These are phyloP conservation scores for Ditylenchus dipsaci DNA, from an alignment of 1,140 invertebrate genomes.

Conservation along the genomic window DNA sequence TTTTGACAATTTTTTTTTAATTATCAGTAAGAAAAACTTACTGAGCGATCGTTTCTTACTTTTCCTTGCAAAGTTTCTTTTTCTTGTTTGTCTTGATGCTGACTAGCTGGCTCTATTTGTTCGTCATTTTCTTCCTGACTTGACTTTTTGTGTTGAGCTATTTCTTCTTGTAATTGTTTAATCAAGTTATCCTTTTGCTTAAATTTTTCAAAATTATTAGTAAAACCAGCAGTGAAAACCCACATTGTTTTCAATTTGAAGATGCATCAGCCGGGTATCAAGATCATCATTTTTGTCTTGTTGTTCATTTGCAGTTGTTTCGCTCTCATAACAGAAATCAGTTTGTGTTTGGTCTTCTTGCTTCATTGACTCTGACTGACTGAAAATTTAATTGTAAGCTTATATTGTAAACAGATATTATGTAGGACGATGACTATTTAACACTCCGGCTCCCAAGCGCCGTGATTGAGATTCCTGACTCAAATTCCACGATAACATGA, in stretches of 20 bases:
- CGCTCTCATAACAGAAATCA: background rate
- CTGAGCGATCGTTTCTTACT: background rate
- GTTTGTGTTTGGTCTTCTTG: constrained; percentile 16
- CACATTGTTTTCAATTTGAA: background rate
- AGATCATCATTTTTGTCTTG: constrained; percentile 4
- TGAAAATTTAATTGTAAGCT: too few species aligned
- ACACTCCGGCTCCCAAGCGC: too few species aligned
- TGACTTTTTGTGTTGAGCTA: background rate
- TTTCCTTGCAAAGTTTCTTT: background rate
- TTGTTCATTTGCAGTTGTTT: background rate
- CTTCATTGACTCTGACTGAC: background rate
- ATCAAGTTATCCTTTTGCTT: constrained; percentile 20
- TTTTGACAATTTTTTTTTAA: too few species aligned
- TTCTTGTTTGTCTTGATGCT: background rate
- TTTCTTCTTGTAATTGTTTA: constrained; percentile 1
- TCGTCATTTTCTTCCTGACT: background rate
- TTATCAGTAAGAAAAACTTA: background rate
- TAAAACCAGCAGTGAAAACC: background rate
- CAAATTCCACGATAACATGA: too few species aligned
- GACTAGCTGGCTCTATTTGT: background rate
- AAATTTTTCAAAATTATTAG: background rate
- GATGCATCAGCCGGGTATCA: too few species aligned
- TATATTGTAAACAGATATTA: background rate
- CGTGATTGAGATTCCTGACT: too few species aligned
- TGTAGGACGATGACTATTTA: too few species aligned